Conservation (phyloP, 2,888 invertebrate species). For the Phoenoteleia sp. region DNA sequence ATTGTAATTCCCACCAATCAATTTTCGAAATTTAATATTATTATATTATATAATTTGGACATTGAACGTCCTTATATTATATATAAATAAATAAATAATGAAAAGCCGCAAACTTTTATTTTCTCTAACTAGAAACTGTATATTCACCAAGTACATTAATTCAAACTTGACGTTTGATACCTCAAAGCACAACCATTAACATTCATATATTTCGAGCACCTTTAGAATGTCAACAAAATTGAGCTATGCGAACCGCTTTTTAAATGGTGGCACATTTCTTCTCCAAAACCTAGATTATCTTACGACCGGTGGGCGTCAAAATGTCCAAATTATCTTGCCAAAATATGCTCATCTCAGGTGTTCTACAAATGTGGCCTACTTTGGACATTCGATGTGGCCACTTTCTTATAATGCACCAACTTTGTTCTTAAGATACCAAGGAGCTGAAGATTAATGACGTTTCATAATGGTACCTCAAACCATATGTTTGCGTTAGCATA, state of each 20-base stretch:
- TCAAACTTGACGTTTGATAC: neutral
- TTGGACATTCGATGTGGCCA: neutral
- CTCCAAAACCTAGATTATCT: conserved; percentile 12
- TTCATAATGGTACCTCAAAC: conserved; percentile 20
- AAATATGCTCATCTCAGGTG: conserved; percentile 38
- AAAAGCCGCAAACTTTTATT: too few relatives aligned
- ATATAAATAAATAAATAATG: too few relatives aligned
- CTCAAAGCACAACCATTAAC: neutral
- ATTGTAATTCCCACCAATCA: too few relatives aligned
- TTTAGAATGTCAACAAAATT: neutral
- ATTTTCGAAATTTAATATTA: too few relatives aligned
- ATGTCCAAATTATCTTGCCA: conserved; percentile 16
- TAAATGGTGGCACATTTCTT: neutral
- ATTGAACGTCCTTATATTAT: too few relatives aligned
- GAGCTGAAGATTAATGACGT: conserved; percentile 42
- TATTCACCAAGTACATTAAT: too few relatives aligned
- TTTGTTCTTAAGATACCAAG: conserved; percentile 20
- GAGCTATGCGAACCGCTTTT: neutral
- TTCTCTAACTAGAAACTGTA: too few relatives aligned
- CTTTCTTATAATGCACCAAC: conserved; percentile 33
- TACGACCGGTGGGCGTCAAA: conserved; percentile 1
- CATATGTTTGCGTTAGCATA: neutral
- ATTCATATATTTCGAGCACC: neutral
- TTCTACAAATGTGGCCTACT: conserved; percentile 30
- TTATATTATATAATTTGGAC: too few relatives aligned